Percentiles rank a stretch among this genome's conserved stretches.
Conservation (phyloP, 2,888 invertebrate genomes). For the Dynastes grantii region DNA sequence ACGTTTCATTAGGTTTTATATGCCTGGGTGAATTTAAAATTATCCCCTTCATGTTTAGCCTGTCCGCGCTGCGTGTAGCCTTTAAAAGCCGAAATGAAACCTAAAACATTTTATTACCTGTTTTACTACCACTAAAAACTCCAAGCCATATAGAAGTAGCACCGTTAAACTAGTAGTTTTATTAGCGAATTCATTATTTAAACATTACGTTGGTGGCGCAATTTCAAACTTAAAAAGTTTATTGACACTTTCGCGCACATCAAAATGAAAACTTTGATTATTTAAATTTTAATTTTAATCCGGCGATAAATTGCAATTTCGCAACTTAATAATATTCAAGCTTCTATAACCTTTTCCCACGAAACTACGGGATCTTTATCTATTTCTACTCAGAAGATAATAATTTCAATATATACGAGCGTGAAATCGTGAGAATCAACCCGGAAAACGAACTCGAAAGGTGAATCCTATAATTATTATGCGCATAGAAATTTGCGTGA, state of each 20-base stretch:
- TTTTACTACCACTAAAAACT: slow-evolving; percentile 6
- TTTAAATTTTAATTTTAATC: background rate
- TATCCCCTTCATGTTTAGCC: no score
- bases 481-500: slow-evolving; percentile 24
- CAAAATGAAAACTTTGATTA: background rate
- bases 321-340: background rate
- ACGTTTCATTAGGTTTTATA: no score
- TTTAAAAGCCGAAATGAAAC: background rate
- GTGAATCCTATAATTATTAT: slow-evolving; percentile 22
- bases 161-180: background rate
- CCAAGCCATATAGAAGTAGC: background rate
- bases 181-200: background rate
- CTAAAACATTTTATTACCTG: slow-evolving; percentile 11
- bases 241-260: background rate
- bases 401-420: slow-evolving; percentile 15
- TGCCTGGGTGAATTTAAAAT: no score
- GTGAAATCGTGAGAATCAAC: no score
- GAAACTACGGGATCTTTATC: background rate
- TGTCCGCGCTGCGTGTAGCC: background rate
- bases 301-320: background rate
- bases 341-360: background rate
- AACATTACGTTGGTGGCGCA: no score
- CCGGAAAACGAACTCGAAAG: slow-evolving; percentile 3
- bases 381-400: background rate
- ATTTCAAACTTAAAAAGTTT: no score